Evolutionary conservation across 2,888 invertebrate species (phyloP), one percentile per base, ranked within the genome.

Genomic region (Clitarchus hookeri): DNA sequence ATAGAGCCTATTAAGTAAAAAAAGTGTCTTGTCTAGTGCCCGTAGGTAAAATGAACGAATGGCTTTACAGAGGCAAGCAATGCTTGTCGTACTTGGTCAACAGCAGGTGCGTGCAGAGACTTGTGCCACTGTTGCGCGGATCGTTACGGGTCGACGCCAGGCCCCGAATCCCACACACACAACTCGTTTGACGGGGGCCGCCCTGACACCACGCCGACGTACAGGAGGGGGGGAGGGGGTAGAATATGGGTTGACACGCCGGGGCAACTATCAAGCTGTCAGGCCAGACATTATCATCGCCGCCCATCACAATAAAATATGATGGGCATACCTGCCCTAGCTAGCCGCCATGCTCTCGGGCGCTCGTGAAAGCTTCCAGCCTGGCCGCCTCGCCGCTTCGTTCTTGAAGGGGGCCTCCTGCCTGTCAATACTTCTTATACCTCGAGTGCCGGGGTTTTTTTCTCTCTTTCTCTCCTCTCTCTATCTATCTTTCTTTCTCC

Each of bases 241-340:
- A 4, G 36, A 83, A 44, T 84, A 36, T 3, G 36, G 85, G 85
- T 84, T 87, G 86, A 86, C 86, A 85, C 82, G 84, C 8, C 23
- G 65, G 65, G 23, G 65, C 65, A 86, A 87, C 87, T 86, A 87
- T 87, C 86, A 87, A n/a, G 65, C 87, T 87, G 87, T 87, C 87
- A 85, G 80, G 85, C 86, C 84, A 79, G 85, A 87, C 87, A 87
- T 87, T 87, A 87, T 87, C 87, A 87, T 87, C 82, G 84, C 54
- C 84, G 85, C 84, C 86, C 85, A 87, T 87, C 87, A 87, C 86
- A 87, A 87, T 87, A 87, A 87, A 87, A 87, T 86, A 87, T 82
- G 86, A 87, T 85, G 87, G 85, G 83, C 84, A 84, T 85, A 85
- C 53, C 83, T 48, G 77, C 85, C 85, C 48, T 77, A 4, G 36